Evolutionary conservation across 2,888 invertebrate genomes (phyloP), one percentile per base, ranked within the genome.

Genomic region (Pachycephus smyrnensis): DNA sequence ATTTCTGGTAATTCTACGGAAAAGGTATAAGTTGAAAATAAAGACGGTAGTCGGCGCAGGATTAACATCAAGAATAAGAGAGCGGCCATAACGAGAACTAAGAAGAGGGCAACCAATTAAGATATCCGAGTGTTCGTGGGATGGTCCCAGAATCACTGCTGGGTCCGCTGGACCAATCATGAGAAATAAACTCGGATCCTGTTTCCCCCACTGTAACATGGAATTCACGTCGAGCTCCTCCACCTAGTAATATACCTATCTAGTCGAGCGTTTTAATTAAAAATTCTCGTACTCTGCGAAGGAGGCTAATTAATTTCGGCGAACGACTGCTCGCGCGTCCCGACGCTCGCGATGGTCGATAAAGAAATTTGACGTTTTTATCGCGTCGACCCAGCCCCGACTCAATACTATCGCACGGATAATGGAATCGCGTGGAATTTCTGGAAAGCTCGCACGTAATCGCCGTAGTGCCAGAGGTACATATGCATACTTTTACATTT

Each of bases 101-200:
- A 77, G 82, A 71, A 76, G 79, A 80, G 82, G 84, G 83, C 82
- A 85, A 86, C 88, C 89, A 91, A 91, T 91, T 91, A 90, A 91
- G 91, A 91, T 89, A 89, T 91, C 88, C 84, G 84, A 37, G 79
- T 78, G 78, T 80, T 80, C 78, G 86, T 88, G 89, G 90, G 90
- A 80, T 73, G 88, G 82, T 81, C 90, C 86, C 76, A 81, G 88
- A 85, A 84, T 76, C 75, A 33, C 68, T 15, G 37, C 71, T 75
- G 36, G 73, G 23, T n/a, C 73, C 76, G 40, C 75, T 74, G 82
- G 83, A 80, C 89, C 90, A 90, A 90, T 90, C 87, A 84, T 77
- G 78, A 84, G 84, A 86, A 87, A 89, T 86, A 86, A 87, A 85
- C 81, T 79, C 75, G n/a, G 55, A 73, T 78, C n/a, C 40, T 40